A percentile compares a stretch with the other conserved stretches of the same genome.
phyloP scores from a whole-genome alignment of 2,113 vertebrate species.

The Triplophysa rosa region DNA sequence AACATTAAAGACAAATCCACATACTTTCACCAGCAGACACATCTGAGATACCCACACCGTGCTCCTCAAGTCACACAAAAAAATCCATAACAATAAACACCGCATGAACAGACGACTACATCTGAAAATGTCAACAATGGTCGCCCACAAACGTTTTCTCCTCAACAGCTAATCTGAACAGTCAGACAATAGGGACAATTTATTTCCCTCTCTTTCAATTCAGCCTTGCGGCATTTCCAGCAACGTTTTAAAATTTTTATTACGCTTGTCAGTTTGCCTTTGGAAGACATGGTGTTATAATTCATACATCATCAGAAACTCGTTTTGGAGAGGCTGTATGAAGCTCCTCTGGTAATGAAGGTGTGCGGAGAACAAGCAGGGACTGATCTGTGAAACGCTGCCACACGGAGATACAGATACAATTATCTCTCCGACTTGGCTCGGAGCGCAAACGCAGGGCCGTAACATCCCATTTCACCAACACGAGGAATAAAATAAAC shows the following conservation, averaged over 20 bases:
- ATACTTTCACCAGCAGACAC: constrained; percentile 1
- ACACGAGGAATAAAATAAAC: constrained; percentile 10
- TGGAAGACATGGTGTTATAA: constrained; percentile 40
- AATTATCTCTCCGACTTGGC: constrained; percentile 16
- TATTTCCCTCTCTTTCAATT: constrained; percentile 29
- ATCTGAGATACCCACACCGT: constrained; percentile 3
- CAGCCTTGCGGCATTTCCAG: constrained; percentile 40
- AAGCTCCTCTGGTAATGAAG: constrained; percentile 39
- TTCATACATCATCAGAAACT: constrained; percentile 46
- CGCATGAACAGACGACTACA: constrained; percentile 38
- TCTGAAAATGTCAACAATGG: constrained; percentile 43
- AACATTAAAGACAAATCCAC: too few relatives aligned
- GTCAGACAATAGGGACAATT: constrained; percentile 36
- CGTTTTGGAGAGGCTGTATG: constrained; percentile 42
- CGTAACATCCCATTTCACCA: constrained; percentile 20
- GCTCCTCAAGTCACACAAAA: constrained; percentile 30
- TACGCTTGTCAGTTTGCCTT: constrained; percentile 51
- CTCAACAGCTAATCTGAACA: constrained; percentile 33
- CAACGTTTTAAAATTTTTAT: constrained; percentile 44
- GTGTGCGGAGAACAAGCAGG: constrained; percentile 34
- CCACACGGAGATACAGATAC: constrained; percentile 28
- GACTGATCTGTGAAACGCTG: constrained; percentile 24
- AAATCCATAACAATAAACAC: constrained; percentile 50
- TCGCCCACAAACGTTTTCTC: constrained; percentile 26
- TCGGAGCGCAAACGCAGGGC: neutral